Percentiles rank a stretch among this genome's conserved stretches.
Evolutionary conservation across 1,140 invertebrate genomes (phyloP).

Genomic region (Drosophila carrolli): DNA sequence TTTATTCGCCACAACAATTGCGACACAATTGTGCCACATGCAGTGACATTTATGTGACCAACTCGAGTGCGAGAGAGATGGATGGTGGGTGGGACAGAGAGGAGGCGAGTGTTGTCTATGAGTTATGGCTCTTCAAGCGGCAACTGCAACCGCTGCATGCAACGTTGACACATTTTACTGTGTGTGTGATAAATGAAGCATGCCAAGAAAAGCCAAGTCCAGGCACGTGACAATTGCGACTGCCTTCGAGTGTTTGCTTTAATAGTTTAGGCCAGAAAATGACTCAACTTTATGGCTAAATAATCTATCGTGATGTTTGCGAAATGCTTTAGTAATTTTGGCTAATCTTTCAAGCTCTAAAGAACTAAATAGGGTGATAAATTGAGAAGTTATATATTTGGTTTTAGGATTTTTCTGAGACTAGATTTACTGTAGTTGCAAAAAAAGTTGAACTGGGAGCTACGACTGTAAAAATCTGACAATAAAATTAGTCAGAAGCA

Average conservation of each 20-base stretch:
- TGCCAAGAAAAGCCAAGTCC: slow-evolving; percentile 40
- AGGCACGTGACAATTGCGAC: slow-evolving; percentile 28
- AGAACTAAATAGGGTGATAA: neutral
- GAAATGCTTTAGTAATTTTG: neutral
- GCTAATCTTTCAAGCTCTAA: neutral
- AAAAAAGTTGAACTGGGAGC: too few relatives aligned
- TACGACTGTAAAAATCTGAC: too few relatives aligned
- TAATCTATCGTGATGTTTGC: neutral
- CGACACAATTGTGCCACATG: slow-evolving; percentile 74
- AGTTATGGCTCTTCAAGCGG: slow-evolving; percentile 65
- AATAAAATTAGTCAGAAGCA: neutral
- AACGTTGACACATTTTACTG: slow-evolving; percentile 59
- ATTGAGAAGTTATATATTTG: neutral
- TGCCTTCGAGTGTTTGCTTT: slow-evolving; percentile 24
- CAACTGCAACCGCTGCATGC: slow-evolving; percentile 38
- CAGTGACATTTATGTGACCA: slow-evolving; percentile 75
- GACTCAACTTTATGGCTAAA: neutral
- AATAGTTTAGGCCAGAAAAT: slow-evolving; percentile 12
- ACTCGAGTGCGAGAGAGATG: slow-evolving; percentile 28
- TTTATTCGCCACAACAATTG: slow-evolving; percentile 62
- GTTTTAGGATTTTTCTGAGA: too few relatives aligned
- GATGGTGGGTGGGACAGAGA: slow-evolving; percentile 17
- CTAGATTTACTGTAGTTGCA: too few relatives aligned
- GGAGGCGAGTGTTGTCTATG: slow-evolving; percentile 58
- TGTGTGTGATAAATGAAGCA: slow-evolving; percentile 67